Conservation (phyloP, 2,888 invertebrate genomes). For the Folsomia manolachei region DNA sequence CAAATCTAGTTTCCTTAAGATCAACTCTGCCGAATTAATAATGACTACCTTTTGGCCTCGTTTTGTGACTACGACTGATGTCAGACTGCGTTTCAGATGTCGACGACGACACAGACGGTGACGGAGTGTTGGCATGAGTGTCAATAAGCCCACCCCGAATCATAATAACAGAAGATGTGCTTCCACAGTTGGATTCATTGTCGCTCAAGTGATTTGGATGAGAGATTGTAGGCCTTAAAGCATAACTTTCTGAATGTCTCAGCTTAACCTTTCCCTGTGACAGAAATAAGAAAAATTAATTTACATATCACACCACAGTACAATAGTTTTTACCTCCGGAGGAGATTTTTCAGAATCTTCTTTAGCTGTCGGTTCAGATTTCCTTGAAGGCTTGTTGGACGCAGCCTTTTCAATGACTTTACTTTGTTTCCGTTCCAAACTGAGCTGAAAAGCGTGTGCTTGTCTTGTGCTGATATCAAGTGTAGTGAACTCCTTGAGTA, state of each 20-base stretch:
- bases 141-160: too few species aligned
- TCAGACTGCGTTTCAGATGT: constrained; percentile 11
- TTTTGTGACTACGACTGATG: constrained; percentile 9
- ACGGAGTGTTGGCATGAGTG: not conserved
- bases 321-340: not conserved
- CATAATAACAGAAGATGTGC: not conserved
- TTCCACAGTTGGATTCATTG: not conserved
- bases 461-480: constrained; percentile 10
- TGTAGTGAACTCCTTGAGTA: constrained; percentile 23
- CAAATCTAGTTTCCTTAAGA: not conserved
- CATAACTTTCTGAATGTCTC: not conserved
- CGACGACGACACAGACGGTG: not conserved
- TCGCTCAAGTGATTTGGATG: not conserved
- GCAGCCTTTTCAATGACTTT: not conserved
- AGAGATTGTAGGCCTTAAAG: not conserved
- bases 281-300: not conserved
- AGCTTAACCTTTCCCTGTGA: not conserved
- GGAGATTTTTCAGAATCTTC: not conserved
- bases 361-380: not conserved
- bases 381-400: not conserved
- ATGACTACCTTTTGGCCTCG: not conserved
- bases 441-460: not conserved
- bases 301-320: not conserved
- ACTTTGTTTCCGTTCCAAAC: constrained; percentile 10
- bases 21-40: not conserved